Evolutionary conservation across 2,113 vertebrate species (phyloP).

Genomic region (Melanerpes aurifrons): DNA sequence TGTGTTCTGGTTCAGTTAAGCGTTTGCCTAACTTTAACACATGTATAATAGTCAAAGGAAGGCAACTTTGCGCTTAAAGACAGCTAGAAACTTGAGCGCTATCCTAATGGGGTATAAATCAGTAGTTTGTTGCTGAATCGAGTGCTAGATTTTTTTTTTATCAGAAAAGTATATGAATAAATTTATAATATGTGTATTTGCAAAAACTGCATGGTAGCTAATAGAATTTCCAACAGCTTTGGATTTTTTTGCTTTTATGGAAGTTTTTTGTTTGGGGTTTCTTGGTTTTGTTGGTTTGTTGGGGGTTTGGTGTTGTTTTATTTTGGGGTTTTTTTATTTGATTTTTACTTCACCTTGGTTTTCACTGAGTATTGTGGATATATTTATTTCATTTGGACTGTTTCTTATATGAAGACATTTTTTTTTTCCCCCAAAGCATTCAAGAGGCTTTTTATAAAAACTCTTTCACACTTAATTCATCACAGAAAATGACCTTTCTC

Average conservation of each 20-base stretch:
- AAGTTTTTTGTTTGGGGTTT: no score
- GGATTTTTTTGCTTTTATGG: neutral
- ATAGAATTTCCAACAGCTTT: neutral
- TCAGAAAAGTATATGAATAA: neutral
- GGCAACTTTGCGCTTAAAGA: neutral
- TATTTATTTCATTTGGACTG: neutral
- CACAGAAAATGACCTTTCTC: constrained; percentile 42
- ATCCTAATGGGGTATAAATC: neutral
- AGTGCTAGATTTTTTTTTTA: neutral
- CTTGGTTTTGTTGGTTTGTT: no score
- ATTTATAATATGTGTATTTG: neutral
- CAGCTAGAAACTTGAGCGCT: neutral
- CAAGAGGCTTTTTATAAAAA: neutral
- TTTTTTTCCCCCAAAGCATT: neutral
- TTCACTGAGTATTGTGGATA: neutral
- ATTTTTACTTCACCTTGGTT: neutral
- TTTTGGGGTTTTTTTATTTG: neutral
- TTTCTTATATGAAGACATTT: neutral
- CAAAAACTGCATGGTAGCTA: neutral
- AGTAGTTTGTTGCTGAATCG: neutral
- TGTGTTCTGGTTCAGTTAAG: neutral
- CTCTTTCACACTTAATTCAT: neutral
- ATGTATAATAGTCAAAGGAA: neutral
- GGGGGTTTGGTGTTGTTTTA: neutral
- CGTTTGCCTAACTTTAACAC: neutral